A percentile compares a stretch with the other conserved stretches of the same genome.
Evolutionary conservation across 1,140 invertebrate genomes (phyloP).

Genomic region (Calliopsis andreniformis): DNA sequence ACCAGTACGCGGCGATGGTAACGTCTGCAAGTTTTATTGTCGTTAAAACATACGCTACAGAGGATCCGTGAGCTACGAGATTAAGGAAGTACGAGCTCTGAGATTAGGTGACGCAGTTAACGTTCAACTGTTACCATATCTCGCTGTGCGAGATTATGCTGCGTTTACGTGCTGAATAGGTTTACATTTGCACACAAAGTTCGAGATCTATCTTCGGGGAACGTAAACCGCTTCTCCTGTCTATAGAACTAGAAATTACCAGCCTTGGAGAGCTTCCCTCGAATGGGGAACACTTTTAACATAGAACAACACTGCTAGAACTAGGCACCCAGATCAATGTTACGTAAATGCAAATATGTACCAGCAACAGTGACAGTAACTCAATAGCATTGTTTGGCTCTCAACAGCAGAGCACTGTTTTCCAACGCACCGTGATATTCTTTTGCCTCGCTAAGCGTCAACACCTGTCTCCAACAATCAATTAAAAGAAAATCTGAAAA

Average conservation of each 20-base stretch:
- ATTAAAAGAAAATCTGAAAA: too few relatives aligned
- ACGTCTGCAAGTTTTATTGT: constrained; percentile 53
- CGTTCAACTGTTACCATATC: constrained; percentile 38
- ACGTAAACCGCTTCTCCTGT: constrained; percentile 2
- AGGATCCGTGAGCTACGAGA: constrained; percentile 41
- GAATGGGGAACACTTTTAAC: constrained; percentile 5
- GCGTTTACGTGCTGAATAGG: constrained; percentile 33
- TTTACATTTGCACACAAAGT: constrained; percentile 30
- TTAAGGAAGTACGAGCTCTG: constrained; percentile 57
- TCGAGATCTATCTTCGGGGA: constrained; percentile 11
- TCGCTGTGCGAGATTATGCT: constrained; percentile 23
- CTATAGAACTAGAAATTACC: not conserved
- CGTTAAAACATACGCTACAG: constrained; percentile 38
- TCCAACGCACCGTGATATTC: too few relatives aligned
- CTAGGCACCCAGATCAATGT: too few relatives aligned
- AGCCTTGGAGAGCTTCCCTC: constrained; percentile 2
- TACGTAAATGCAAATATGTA: too few relatives aligned
- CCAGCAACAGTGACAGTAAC: too few relatives aligned
- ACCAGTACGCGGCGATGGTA: too few relatives aligned
- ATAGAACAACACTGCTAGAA: not conserved
- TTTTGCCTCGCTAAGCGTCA: too few relatives aligned
- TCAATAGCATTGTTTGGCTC: too few relatives aligned
- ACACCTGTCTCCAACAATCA: too few relatives aligned
- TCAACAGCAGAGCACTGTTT: too few relatives aligned
- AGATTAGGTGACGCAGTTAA: constrained; percentile 63